Evolutionary conservation across 2,888 invertebrate genomes (phyloP), one percentile per base, ranked within the genome.

Genomic region (Eilema griseolum): DNA sequence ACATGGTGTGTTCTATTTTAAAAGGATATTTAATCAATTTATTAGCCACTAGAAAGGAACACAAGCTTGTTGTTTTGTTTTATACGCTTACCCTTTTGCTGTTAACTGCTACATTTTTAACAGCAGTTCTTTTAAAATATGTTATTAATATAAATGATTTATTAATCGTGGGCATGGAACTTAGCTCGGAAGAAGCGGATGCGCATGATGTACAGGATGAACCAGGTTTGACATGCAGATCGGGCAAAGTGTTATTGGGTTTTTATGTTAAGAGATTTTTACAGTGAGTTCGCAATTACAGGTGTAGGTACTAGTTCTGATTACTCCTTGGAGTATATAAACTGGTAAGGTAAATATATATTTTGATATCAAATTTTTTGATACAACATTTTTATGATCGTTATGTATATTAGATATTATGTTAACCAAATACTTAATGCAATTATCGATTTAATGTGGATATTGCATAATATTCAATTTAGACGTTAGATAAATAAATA

Each of bases 401-500:
- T 37, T 37, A 37, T 37, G 33, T 37, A 37, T 37, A 37, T 37
- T 37, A n/a, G n/a, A n/a, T n/a, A 37, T 12, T 11, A 37, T 37
- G 1, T 33, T 33, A 33, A 33, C 8, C 8, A 33, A 33, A 33
- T 33, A 33, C 8, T 33, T 33, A 33, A 33, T 33, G 10, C 33
- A 8, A 4, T 33, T 20, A 20, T 20, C 7, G 16, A 46, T 26
- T 4, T 59, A 59, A 26, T 59, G 16, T 16, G 28, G 16, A 28
- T 59, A 59, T 59, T 26, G 26, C 12, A 59, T 20, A 20, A 26
- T 31, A 61, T 60, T 64, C 23, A 52, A 69, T 64, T 46, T 31
- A 59, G 20, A 26, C 33, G 73, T 78, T 71, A 73, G 72, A 72
- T 76, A 79, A 74, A 76, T 70, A 75, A 72, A 68, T 79, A 71